Base-by-base conservation (phyloP, 2,888 invertebrate species). In the Epinotia demarniana region DNA sequence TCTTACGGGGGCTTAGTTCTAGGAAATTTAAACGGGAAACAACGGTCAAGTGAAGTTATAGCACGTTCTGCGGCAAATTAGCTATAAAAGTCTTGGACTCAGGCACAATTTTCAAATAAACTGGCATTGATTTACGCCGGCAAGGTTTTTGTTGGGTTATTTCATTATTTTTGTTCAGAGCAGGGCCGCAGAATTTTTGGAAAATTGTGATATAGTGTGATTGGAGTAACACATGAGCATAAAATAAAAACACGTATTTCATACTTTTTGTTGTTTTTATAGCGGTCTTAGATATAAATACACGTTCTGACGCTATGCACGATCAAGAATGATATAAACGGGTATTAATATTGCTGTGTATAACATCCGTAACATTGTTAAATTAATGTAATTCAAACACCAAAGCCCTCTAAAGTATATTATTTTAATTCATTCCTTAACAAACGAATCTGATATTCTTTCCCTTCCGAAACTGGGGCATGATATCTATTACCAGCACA, bases 1-100 rank as follows among this genome's bases (percentile, higher is more conserved):
- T 46, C 58, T 68, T 58, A 67, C 16, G 64, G 49, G 39, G 27
- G 19, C 64, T 23, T 53, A 53, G 16, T n/a, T n/a, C 53, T 12
- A 11, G 27, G 5, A 62, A 18, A n/a, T 49, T 66, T 53, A 66
- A 66, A n/a, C 53, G 53, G 18, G n/a, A 33, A 27, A 49, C 49
- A 27, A 27, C 16, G 27, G 53, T 12, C 53, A 49, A 16, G n/a
- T 27, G 11, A 66, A 55, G 23, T 53, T 49, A 49, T 49, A 33
- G 33, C n/a, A 33, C 53, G 27, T 13, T 66, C 53, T 49, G 19
- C 27, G 9, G 62, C 8, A 62, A 62, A 18, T 62, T 61, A n/a
- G 53, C 53, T 53, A 53, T n/a, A 53, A 53, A 53, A 53, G 16
- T n/a, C 53, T 53, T 39, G 39, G 39, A 39, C 39, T 39, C 46